These are phyloP conservation scores for Haemorhous mexicanus DNA, from an alignment of 2,113 vertebrate genomes.

Conservation along the genomic window DNA sequence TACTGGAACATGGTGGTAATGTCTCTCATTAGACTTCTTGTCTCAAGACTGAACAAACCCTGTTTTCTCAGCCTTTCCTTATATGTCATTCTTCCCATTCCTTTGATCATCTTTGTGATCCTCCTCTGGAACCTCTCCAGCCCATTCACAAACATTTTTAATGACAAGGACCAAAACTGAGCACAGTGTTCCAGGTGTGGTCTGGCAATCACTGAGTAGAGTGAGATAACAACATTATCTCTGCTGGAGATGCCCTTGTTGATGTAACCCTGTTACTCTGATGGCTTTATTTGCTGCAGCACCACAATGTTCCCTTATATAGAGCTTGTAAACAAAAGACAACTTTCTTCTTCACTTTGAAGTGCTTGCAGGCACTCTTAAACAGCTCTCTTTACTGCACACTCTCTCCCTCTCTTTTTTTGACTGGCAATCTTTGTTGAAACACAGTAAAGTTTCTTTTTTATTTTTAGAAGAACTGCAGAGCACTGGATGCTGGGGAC, in stretches of 20 bases:
- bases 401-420: background rate
- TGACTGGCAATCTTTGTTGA: slow-evolving; percentile 29
- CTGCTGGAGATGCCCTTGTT: background rate
- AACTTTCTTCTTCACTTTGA: background rate
- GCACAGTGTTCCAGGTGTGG: background rate
- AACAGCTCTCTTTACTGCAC: background rate
- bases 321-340: background rate
- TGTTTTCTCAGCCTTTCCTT: background rate
- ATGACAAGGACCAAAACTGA: background rate
- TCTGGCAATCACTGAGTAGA: background rate
- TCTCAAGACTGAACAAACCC: background rate
- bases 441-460: slow-evolving; percentile 62
- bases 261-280: background rate
- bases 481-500: slow-evolving; percentile 74
- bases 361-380: background rate
- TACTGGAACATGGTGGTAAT: background rate
- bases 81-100: background rate
- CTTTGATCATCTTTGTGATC: background rate
- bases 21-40: background rate
- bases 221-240: background rate
- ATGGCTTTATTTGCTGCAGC: background rate
- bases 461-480: slow-evolving; percentile 72
- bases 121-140: background rate
- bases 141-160: background rate
- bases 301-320: background rate